Base-by-base conservation (phyloP, 2,888 invertebrate species). In the Trilocha varians region DNA sequence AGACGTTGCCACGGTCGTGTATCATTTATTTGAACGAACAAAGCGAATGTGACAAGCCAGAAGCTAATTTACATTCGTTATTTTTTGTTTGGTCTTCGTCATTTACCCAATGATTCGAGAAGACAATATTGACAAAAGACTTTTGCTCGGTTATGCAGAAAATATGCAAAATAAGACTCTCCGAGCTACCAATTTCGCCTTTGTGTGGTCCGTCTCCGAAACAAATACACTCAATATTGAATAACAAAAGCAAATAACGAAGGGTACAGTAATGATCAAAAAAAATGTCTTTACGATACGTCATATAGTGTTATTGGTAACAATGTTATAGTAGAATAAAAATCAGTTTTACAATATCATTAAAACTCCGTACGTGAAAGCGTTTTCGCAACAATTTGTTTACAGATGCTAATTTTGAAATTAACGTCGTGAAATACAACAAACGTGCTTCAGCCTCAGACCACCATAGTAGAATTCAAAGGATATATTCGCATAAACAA, bases 371-470 rank as follows among this genome's bases (percentile, higher is more conserved):
- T 68, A 63, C 62, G 70, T 63, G 55, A 50, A 57, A 55, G 68
- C 57, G 62, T 65, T 72, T 78, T 73, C 65, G 56, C 70, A 61
- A 65, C 68, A 74, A 74, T 78, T 73, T 73, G 78, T 80, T 76
- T 76, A 68, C 72, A 52, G 63, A 76, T 71, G 79, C 77, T 78
- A 79, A 84, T 84, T 83, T 84, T 82, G 76, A 82, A 83, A 80
- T 80, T 74, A 77, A 78, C 79, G 65, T 78, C 75, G 70, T 73
- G 75, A 73, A 77, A 70, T 78, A 73, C 71, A 72, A 77, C 76
- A 80, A 80, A 83, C 84, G 82, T 83, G 83, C 78, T 55, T 65
- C 51, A 54, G 51, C 50, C 52, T 55, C 53, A 64, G 84, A 84
- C 84, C 84, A 84, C 84, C 84, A 50, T 64, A 58, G 70, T 72